Evolutionary conservation across 2,888 invertebrate genomes (phyloP).

Genomic region (Altica lythri): DNA sequence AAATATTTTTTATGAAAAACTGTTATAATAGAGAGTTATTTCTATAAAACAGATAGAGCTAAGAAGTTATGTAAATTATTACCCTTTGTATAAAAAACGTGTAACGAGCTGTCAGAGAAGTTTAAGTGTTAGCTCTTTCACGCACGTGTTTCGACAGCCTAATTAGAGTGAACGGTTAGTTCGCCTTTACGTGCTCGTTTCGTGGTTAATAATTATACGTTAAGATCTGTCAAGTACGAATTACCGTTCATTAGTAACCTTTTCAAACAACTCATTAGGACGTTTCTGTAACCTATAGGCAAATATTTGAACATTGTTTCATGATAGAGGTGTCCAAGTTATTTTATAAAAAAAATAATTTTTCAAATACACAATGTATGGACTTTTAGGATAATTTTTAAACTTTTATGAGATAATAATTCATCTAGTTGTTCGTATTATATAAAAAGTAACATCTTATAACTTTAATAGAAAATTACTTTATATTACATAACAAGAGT

Average conservation of each 20-base stretch:
- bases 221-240: conserved; percentile 23
- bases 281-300: conserved; percentile 16
- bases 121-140: conserved; percentile 20
- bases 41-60: too few species aligned
- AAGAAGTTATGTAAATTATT: too few species aligned
- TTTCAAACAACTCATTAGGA: conserved; percentile 19
- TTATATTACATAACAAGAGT: too few species aligned
- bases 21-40: too few species aligned
- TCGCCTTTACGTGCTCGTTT: conserved; percentile 19
- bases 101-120: conserved; percentile 21
- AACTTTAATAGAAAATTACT: too few species aligned
- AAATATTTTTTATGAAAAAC: too few species aligned
- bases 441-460: too few species aligned
- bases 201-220: conserved; percentile 24
- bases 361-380: too few species aligned
- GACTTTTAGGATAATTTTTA: too few species aligned
- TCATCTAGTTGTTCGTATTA: too few species aligned
- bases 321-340: not conserved
- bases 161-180: conserved; percentile 11
- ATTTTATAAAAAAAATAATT: not conserved
- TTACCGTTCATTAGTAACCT: conserved; percentile 26
- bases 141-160: conserved; percentile 17
- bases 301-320: conserved; percentile 20
- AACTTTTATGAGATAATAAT: too few species aligned
- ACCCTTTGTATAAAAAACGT: conserved; percentile 2